Conservation (phyloP, 2,797 vertebrate species). For the Esox masquinongy region DNA sequence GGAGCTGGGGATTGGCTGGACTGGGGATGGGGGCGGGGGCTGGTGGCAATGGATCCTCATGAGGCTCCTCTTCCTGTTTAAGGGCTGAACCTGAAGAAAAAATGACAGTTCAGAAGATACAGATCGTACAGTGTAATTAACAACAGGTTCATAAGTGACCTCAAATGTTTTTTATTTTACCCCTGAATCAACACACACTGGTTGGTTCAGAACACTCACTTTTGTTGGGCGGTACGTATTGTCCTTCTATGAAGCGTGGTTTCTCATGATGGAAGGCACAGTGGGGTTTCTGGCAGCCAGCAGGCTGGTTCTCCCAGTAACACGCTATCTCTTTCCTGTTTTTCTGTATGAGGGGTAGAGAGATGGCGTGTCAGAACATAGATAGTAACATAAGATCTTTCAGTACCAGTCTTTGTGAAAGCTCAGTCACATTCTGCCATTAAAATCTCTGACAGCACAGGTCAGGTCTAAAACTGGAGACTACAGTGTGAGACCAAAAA, state of each 20-base stretch:
- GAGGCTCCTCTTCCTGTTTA: slow-evolving; percentile 47
- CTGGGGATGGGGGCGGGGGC: slow-evolving; percentile 72
- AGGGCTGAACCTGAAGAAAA: slow-evolving; percentile 42
- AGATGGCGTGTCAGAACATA: neutral
- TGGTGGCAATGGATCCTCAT: slow-evolving; percentile 74
- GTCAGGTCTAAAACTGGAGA: neutral
- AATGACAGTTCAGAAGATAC: neutral
- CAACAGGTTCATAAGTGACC: neutral
- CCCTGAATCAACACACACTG: too few relatives aligned
- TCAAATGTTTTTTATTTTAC: neutral
- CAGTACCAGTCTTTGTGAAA: neutral
- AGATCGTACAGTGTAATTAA: neutral
- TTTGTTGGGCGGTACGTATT: slow-evolving; percentile 85
- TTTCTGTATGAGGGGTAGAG: slow-evolving; percentile 74
- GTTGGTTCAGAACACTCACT: slow-evolving; percentile 66
- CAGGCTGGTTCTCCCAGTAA: slow-evolving; percentile 93
- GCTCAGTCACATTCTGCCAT: neutral
- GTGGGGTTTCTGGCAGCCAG: slow-evolving; percentile 92
- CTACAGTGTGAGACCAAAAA: neutral
- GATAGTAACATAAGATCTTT: neutral
- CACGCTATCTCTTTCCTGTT: slow-evolving; percentile 91
- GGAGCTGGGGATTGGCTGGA: slow-evolving; percentile 84
- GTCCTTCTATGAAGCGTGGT: slow-evolving; percentile 84
- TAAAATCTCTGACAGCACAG: neutral
- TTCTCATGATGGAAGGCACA: slow-evolving; percentile 92